A percentile compares a stretch with the other conserved stretches of the same genome.
phyloP scores from a whole-genome alignment of 1,140 invertebrate species.

The Lethrus apterus region DNA sequence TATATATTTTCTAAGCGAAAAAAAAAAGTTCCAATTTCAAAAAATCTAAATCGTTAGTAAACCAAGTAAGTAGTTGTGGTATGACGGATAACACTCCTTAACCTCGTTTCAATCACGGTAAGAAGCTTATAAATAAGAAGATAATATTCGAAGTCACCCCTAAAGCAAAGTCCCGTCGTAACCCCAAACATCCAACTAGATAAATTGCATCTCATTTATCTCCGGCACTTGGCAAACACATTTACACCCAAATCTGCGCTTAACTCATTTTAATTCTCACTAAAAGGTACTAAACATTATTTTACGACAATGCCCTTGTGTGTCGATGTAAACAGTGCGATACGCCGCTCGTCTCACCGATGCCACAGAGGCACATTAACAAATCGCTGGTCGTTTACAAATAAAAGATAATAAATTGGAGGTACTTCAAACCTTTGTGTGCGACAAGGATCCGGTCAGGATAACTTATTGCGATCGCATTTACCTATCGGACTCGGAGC shows the following conservation, averaged over 20 bases:
- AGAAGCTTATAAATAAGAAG: slow-evolving; percentile 5
- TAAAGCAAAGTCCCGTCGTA: neutral
- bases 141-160: slow-evolving; percentile 1
- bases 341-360: slow-evolving; percentile 14
- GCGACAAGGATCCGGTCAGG: slow-evolving; percentile 17
- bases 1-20: no score
- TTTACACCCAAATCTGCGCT: slow-evolving; percentile 17
- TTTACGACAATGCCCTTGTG: slow-evolving; percentile 22
- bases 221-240: slow-evolving; percentile 20
- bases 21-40: no score
- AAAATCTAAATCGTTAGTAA: no score
- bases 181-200: slow-evolving; percentile 7
- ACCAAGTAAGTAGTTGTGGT: neutral
- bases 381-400: slow-evolving; percentile 30
- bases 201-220: slow-evolving; percentile 30
- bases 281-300: slow-evolving; percentile 26
- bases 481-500: slow-evolving; percentile 14
- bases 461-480: slow-evolving; percentile 26
- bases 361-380: slow-evolving; percentile 25
- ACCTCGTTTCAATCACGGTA: slow-evolving; percentile 2
- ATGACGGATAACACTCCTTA: slow-evolving; percentile 1
- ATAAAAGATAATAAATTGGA: slow-evolving; percentile 34
- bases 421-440: slow-evolving; percentile 25
- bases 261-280: slow-evolving; percentile 26
- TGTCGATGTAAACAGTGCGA: slow-evolving; percentile 24